phyloP scores from a whole-genome alignment of 2,113 vertebrate genomes.

The Plecturocebus donacophilus region DNA sequence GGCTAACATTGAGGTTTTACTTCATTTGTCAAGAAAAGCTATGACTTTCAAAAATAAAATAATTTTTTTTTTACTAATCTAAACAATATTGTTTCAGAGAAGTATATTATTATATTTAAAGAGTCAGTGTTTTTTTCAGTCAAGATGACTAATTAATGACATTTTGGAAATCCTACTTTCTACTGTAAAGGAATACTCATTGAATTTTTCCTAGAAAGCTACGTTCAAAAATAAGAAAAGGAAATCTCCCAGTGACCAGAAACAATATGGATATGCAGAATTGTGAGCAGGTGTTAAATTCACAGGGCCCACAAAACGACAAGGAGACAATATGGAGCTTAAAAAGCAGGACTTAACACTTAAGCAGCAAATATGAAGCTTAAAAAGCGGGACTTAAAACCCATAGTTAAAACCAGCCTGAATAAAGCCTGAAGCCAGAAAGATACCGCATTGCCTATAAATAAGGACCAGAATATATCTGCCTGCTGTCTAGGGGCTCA shows the following conservation, averaged over 20 bases:
- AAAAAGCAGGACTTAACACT: neutral
- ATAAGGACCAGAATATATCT: neutral
- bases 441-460: neutral
- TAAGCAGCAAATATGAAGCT: neutral
- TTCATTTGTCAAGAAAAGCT: neutral
- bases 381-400: neutral
- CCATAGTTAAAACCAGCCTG: neutral
- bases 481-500: neutral
- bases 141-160: neutral
- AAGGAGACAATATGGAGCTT: neutral
- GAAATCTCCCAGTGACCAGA: neutral
- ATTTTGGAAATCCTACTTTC: neutral
- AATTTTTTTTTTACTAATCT: neutral
- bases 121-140: neutral
- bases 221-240: neutral
- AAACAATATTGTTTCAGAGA: neutral
- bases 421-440: neutral
- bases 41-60: neutral
- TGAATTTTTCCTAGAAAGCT: neutral
- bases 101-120: neutral
- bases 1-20: neutral
- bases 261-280: neutral
- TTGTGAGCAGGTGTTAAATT: neutral
- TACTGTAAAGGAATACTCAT: neutral
- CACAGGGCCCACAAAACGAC: neutral